Evolutionary conservation across 2,797 vertebrate species (phyloP), one percentile per base, ranked within the genome.

Genomic region (Manis crassicaudata): DNA sequence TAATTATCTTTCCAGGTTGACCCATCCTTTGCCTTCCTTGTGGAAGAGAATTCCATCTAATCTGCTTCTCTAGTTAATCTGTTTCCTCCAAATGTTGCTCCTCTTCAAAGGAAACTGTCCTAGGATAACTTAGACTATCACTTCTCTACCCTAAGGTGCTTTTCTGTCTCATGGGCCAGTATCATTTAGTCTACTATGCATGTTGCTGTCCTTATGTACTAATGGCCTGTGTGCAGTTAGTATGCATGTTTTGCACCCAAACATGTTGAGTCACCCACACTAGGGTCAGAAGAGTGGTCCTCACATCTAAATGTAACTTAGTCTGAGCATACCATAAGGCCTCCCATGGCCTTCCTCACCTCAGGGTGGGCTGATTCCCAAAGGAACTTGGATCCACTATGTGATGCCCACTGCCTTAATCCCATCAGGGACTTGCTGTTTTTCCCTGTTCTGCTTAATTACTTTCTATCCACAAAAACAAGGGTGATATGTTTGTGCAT

Each of bases 181-280:
- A n/a, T 10, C 25, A 20, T 27, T 21, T 16, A 25, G 56, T 35
- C 29, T 9, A 16, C 32, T 25, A 1, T 0, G 32, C 1, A 4
- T n/a, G n/a, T 50, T 27, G 13, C 50, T 37, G 12, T 23, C 32
- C 6, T 29, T 52, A 40, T 27, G 50, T 32, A n/a, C 13, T 13
- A 25, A 56, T 27, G 52, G 32, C 72, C 75, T 17, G 29, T 46
- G 29, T 23, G 68, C 67, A 23, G 21, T 4, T 60, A 27, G 46
- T 9, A 18, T 37, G 18, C 65, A 13, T 12, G 21, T 54, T 37
- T 29, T 11, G 35, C 50, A 18, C 14, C 43, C 46, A 23, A 21
- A 23, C 32, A 17, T 5, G 23, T 12, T 29, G n/a, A 27, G 25
- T 29, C 32, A 2, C 25, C 88, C 65, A 20, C 27, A 10, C 16